Evolutionary conservation across 2,888 invertebrate genomes (phyloP).

Genomic region (Sphecodes monilicornis): DNA sequence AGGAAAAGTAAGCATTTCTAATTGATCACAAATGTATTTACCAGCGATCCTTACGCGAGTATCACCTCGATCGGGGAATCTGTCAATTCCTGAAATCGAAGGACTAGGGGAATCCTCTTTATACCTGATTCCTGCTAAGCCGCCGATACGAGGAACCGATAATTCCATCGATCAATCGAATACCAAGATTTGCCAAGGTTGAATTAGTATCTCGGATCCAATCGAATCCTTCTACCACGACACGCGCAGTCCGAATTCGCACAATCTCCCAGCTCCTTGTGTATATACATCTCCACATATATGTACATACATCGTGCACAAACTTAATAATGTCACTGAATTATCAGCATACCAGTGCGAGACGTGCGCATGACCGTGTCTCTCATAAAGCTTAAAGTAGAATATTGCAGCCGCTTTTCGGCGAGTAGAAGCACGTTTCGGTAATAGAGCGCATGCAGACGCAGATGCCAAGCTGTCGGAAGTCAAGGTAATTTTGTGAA

Average conservation of each 20-base stretch:
- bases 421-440: conserved; percentile 26
- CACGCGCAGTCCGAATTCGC: not conserved
- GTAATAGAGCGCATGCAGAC: conserved; percentile 23
- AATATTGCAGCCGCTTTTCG: conserved; percentile 31
- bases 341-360: conserved; percentile 30
- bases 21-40: not conserved
- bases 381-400: conserved; percentile 41
- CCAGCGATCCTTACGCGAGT: not conserved
- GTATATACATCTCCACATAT: not conserved
- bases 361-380: conserved; percentile 27
- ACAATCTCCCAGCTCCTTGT: not conserved
- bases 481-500: conserved; percentile 40
- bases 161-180: conserved; percentile 57
- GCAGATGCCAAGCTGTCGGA: conserved; percentile 21
- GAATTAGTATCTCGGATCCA: conserved; percentile 38
- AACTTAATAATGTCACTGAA: conserved; percentile 25
- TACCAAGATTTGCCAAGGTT: conserved; percentile 49
- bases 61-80: not conserved
- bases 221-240: conserved; percentile 2
- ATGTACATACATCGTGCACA: conserved; percentile 1
- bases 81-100: conserved; percentile 2
- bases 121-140: conserved; percentile 21
- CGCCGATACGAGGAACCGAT: conserved; percentile 35
- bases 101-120: conserved; percentile 10
- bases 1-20: not conserved